Conservation (phyloP, 2,888 invertebrate genomes). For the Endomychus coccineus region DNA sequence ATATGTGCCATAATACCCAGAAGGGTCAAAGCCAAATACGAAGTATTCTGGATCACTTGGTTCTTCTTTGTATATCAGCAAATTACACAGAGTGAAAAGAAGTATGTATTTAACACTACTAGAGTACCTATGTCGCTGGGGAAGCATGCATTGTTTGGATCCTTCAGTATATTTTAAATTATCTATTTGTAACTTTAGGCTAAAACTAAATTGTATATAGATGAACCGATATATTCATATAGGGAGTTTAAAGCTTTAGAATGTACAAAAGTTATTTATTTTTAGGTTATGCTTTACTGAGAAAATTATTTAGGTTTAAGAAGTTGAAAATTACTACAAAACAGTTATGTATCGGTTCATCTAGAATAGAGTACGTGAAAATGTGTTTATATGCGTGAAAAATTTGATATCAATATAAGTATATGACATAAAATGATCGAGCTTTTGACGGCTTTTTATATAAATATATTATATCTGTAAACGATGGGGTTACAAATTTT, state of each 20-base stretch:
- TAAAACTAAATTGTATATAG: constrained; percentile 34
- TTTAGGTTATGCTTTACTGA: no score
- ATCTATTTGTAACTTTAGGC: constrained; percentile 43
- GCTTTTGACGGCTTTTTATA: constrained; percentile 46
- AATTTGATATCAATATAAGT: constrained; percentile 42
- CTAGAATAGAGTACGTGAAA: constrained; percentile 35
- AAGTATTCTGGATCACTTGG: no score
- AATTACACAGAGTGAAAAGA: constrained; percentile 27
- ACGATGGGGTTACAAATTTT: constrained; percentile 45
- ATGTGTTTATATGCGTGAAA: constrained; percentile 44
- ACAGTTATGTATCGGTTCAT: constrained; percentile 23
- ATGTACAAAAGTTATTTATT: no score
- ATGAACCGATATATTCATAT: no score
- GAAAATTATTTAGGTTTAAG: constrained; percentile 20
- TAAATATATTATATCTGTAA: constrained; percentile 42
- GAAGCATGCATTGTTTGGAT: constrained; percentile 37
- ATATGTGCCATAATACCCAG: constrained; percentile 26
- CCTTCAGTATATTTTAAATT: constrained; percentile 37
- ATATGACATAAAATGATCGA: constrained; percentile 45
- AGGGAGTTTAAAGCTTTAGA: no score
- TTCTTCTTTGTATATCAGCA: no score
- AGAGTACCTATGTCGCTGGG: constrained; percentile 44
- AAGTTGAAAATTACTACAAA: constrained; percentile 17
- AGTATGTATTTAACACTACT: constrained; percentile 32
- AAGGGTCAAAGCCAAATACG: constrained; percentile 26